These are phyloP conservation scores for Andrena cerasifolii DNA, from an alignment of 1,140 invertebrate species.

Conservation along the genomic window DNA sequence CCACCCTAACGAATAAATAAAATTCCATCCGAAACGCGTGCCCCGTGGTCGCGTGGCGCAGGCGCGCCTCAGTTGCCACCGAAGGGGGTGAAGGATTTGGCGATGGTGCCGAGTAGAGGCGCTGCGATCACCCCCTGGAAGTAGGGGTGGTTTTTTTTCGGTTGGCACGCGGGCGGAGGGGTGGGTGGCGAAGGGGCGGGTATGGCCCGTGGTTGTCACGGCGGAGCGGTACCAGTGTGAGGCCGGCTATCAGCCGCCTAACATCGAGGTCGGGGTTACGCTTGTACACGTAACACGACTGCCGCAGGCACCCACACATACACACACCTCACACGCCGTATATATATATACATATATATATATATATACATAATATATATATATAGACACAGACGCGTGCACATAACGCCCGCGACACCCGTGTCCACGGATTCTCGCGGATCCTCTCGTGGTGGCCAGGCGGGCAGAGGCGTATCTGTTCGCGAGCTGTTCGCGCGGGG, in stretches of 20 bases:
- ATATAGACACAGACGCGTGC: constrained; percentile 1
- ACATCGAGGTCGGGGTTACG: constrained; percentile 74
- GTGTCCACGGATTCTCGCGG: constrained; percentile 34
- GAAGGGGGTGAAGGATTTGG: too few species aligned
- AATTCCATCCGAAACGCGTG: too few species aligned
- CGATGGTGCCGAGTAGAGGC: constrained; percentile 21
- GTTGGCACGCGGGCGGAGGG: neutral
- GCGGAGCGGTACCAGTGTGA: constrained; percentile 74
- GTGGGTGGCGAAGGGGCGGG: constrained; percentile 46
- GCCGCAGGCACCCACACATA: constrained; percentile 50
- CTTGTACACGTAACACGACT: constrained; percentile 58
- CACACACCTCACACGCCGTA: neutral
- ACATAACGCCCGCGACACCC: constrained; percentile 8
- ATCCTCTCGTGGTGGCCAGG: constrained; percentile 8
- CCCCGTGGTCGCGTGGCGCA: too few species aligned
- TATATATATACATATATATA: neutral
- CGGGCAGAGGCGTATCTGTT: constrained; percentile 28
- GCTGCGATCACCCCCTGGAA: neutral
- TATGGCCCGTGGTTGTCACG: constrained; percentile 57
- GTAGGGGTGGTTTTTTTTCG: constrained; percentile 66
- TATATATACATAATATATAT: neutral
- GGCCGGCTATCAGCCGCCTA: constrained; percentile 80
- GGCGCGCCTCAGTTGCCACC: too few species aligned
- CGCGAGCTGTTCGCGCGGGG: constrained; percentile 31
- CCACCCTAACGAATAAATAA: too few species aligned